Evolutionary conservation across 2,888 invertebrate species (phyloP).

Genomic region (Meteorus cinctellus): DNA sequence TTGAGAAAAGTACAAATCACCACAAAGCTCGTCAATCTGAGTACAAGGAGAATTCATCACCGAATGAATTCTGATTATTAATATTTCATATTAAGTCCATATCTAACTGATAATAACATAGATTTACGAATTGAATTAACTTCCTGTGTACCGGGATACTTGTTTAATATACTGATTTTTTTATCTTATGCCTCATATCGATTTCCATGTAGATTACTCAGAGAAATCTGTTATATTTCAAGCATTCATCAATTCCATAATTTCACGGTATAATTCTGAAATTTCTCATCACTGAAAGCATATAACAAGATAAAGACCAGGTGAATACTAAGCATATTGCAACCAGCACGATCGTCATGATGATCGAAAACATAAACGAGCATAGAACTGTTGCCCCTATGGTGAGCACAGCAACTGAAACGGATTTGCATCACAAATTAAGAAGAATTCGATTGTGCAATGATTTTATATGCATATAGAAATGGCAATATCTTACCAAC

Average conservation of each 20-base stretch:
- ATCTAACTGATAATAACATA: not conserved
- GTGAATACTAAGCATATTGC: conserved; percentile 42
- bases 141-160: not conserved
- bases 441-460: not conserved
- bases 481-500: conserved; percentile 44
- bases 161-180: not conserved
- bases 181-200: not conserved
- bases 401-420: conserved; percentile 49
- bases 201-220: not conserved
- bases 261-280: conserved; percentile 28
- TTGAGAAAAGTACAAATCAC: conserved; percentile 40
- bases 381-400: conserved; percentile 50
- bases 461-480: not conserved
- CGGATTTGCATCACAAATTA: not conserved
- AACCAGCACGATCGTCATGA: conserved; percentile 45
- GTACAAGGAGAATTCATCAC: conserved; percentile 51
- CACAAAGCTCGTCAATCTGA: conserved; percentile 20
- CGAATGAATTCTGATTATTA: conserved; percentile 35
- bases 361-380: conserved; percentile 47
- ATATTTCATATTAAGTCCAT: not conserved
- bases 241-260: not conserved
- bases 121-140: not conserved
- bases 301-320: conserved; percentile 44
- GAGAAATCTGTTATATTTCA: not conserved
- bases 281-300: conserved; percentile 41